Percentiles rank a stretch among this genome's conserved stretches.
phyloP scores from a whole-genome alignment of 1,140 invertebrate genomes.

The Drosophila azteca region DNA sequence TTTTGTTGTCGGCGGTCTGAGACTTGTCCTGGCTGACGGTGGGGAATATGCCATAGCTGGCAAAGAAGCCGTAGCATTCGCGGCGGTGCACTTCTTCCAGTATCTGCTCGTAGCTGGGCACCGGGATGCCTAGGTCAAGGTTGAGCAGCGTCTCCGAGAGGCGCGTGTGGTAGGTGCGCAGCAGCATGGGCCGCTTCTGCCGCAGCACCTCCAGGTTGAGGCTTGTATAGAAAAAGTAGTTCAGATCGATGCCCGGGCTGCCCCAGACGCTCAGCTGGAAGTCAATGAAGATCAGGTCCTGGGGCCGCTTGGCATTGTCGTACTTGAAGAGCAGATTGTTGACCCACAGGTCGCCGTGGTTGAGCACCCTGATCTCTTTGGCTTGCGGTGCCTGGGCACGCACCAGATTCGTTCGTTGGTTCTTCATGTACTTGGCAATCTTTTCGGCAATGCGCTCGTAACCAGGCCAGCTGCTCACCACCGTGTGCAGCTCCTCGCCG shows the following conservation, averaged over 20 bases:
- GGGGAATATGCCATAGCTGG: conserved; percentile 71
- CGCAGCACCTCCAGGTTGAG: conserved; percentile 66
- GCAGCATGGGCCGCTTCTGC: conserved; percentile 72
- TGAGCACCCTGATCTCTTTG: conserved; percentile 84
- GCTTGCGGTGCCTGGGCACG: conserved; percentile 52
- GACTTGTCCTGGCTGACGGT: conserved; percentile 70
- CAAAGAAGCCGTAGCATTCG: conserved; percentile 75
- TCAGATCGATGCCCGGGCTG: conserved; percentile 78
- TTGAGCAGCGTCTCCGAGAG: conserved; percentile 74
- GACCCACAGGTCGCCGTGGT: conserved; percentile 88
- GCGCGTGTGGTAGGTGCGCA: conserved; percentile 71
- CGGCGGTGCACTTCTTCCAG: conserved; percentile 73
- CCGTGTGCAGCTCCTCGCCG: conserved; percentile 47
- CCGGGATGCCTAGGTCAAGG: conserved; percentile 47
- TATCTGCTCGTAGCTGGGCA: conserved; percentile 80
- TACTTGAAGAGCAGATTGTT: conserved; percentile 89
- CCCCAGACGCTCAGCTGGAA: conserved; percentile 72
- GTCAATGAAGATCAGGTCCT: conserved; percentile 70
- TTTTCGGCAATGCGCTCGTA: conserved; percentile 75
- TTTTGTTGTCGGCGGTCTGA: conserved; percentile 61
- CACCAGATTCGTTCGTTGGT: conserved; percentile 40
- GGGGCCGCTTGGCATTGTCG: conserved; percentile 18
- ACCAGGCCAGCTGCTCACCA: conserved; percentile 83
- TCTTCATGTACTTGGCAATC: conserved; percentile 71
- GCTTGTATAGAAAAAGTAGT: conserved; percentile 81